These are phyloP conservation scores for Rutilus rutilus DNA, from an alignment of 2,113 vertebrate species.

Conservation along the genomic window DNA sequence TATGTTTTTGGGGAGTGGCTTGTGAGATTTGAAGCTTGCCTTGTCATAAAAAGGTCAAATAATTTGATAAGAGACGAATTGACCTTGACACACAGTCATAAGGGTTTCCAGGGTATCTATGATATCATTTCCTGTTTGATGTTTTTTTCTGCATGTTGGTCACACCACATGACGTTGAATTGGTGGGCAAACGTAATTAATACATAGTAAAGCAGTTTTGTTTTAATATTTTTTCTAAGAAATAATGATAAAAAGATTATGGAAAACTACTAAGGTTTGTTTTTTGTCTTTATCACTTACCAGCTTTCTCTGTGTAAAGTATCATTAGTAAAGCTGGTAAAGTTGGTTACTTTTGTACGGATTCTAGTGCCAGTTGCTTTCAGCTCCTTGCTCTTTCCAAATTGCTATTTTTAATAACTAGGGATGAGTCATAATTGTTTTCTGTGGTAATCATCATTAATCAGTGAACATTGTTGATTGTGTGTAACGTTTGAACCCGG, in stretches of 20 bases:
- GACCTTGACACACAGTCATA: too few relatives aligned
- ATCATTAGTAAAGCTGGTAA: neutral
- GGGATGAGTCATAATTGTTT: neutral
- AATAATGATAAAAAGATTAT: neutral
- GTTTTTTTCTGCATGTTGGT: too few relatives aligned
- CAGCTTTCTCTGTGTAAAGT: neutral
- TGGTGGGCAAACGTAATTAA: neutral
- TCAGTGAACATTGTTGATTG: neutral
- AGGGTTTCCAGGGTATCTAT: too few relatives aligned
- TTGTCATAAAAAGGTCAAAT: too few relatives aligned
- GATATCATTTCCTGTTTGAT: too few relatives aligned
- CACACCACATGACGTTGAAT: neutral
- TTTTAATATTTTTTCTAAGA: neutral
- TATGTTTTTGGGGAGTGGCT: too few relatives aligned
- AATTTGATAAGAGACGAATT: too few relatives aligned
- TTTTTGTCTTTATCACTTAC: neutral
- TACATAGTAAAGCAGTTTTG: neutral
- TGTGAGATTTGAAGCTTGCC: too few relatives aligned
- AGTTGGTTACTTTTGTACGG: neutral
- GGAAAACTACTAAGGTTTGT: neutral
- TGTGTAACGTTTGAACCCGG: neutral
- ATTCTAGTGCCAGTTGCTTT: neutral
- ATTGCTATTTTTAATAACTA: neutral
- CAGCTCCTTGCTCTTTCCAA: neutral
- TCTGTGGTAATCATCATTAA: conserved; percentile 9